Evolutionary conservation across 2,888 invertebrate species (phyloP), one percentile per base, ranked within the genome.

Genomic region (Dendrolimus houi): DNA sequence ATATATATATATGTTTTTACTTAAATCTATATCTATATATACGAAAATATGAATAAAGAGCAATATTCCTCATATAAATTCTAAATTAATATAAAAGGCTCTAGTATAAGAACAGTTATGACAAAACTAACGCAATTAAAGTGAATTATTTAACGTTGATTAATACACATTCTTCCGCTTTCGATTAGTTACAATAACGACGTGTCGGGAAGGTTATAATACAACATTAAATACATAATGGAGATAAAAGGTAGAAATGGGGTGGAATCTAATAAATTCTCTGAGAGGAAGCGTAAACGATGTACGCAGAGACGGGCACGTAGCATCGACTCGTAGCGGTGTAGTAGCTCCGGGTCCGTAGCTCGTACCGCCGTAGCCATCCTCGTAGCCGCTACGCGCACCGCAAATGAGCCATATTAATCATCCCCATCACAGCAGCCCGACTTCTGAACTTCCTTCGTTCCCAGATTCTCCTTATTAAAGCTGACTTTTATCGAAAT

Each of bases 341-440:
- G 60, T 62, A 60, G 60, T 62, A 69, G 63, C 66, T 63, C 72
- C 67, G 69, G 70, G 69, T 62, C 64, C 76, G 74, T 71, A 72
- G 72, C 69, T 68, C 70, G 70, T 72, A 75, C 73, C 71, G 68
- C 63, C 57, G 59, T 57, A 54, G 52, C 66, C 65, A 64, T 47
- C 61, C 60, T 62, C 60, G 64, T 58, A 65, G 74, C 74, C 73
- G 47, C 9, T 12, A 47, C 47, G 79, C 80, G 81, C 75, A 77
- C 85, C 87, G 78, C 86, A 89, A 89, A 89, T 89, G 89, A 89
- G 87, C 82, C 77, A 79, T 86, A 89, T 89, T 88, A 89, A 89
- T 89, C 89, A 89, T 88, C 79, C 74, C 73, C 85, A 85, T 87
- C 84, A 87, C 77, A 79, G 79, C 81, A 81, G 76, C 82, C 77